Evolutionary conservation across 2,797 vertebrate genomes (phyloP), one percentile per base, ranked within the genome.

Genomic region (Ciconia nigra): DNA sequence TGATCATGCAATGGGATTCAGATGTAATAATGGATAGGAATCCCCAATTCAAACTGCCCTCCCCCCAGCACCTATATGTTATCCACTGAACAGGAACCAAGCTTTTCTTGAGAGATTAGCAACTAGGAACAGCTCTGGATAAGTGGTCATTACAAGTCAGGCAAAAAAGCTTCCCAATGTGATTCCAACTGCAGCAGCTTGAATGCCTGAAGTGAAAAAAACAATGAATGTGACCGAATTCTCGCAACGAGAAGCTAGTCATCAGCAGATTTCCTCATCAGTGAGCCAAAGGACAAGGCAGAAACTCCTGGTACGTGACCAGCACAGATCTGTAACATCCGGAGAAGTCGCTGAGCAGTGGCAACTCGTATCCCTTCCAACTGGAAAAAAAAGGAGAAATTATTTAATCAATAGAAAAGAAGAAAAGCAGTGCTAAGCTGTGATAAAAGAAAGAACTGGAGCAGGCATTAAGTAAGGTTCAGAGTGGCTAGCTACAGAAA

Each of bases 301-400:
- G 99, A 99, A 28, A 98, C 52, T 62, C 99, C 98, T 0, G 98
- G 98, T 92, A 99, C 70, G 0, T 98, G 97, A 87, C 99, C 99
- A 1, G 99, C 98, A 0, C 99, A 98, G 94, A 99, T 98, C 96
- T 98, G 98, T 74, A 99, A 97, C 37, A 99, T 97, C 42, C 96
- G 98, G 31, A 99, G 91, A 67, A 99, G 98, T 67, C 99, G 98
- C 74, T 98, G 98, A 2, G 99, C 98, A 19, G 98, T 98, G 47
- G 95, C 46, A 81, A 37, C 71, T 54, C 98, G 98, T 37, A 98
- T 94, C 13, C 96, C 95, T 79, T 98, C 97, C 37, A 98, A 97
- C 99, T 99, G 98, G 25, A 72, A 73, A 63, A 91, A 92, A 96
- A 83, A 2, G 4, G 57, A 87, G 33, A 91, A 67, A 54, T 71